Base-by-base conservation (phyloP, 2,888 invertebrate genomes). In the Ferdinandea cuprea region DNA sequence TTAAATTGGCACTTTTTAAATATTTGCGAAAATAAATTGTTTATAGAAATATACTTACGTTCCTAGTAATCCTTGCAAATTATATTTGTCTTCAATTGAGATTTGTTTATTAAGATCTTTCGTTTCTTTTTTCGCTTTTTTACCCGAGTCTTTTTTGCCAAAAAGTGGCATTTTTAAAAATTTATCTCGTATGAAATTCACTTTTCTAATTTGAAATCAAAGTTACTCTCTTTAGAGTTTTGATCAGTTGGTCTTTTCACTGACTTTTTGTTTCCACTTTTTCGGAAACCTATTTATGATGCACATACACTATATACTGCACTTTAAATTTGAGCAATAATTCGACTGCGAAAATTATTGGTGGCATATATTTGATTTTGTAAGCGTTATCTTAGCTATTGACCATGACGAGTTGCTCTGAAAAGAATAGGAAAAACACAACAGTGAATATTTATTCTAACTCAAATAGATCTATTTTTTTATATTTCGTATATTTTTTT, bases 11-110 rank as follows among this genome's bases (percentile, higher is more conserved):
- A n/a, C n/a, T n/a, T n/a, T n/a, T n/a, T n/a, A 35, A 35, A 35
- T 9, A 1, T 35, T 11, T 5, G n/a, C n/a, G n/a, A n/a, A n/a
- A 25, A 25, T 5, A 25, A 25, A 25, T 25, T 3, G 5, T 25
- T 5, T 3, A 25, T 25, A 2, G 3, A 13, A 13, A 19, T 65
- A 93, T 94, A 94, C 93, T 95, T 72, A 90, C 94, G 97, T 98
- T 90, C 98, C 98, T 85, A 98, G 93, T 86, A 97, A 92, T 91
- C 97, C 97, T 92, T 97, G 97, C 86, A 98, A 93, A 89, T 93
- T 93, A 91, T 97, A 98, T 92, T 97, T 97, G 89, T 97, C 97
- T 90, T 97, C 97, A 88, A 98, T 95, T 87, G 95, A 95, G 87
- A 95, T 93, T 88, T 94, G 94, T 91, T 95, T 95, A 87, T 96